Evolutionary conservation across 2,797 vertebrate genomes (phyloP).

Genomic region (Rhabdomys pumilio): DNA sequence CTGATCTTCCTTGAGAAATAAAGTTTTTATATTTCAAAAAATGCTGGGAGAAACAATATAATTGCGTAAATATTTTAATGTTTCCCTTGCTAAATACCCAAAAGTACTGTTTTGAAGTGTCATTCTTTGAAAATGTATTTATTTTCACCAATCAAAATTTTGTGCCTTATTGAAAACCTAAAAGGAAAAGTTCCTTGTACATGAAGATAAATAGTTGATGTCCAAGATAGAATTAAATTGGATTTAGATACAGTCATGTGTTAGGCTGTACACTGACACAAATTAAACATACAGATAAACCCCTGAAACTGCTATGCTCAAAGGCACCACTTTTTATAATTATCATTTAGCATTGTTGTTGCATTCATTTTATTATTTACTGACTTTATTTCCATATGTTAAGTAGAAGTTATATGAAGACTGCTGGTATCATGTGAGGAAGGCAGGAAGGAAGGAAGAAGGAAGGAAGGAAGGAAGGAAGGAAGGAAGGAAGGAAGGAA

Average conservation of each 20-base stretch:
- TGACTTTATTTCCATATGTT: background rate
- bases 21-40: background rate
- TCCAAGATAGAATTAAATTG: background rate
- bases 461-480: background rate
- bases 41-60: background rate
- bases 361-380: background rate
- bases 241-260: background rate
- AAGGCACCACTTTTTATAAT: background rate
- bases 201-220: background rate
- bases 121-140: background rate
- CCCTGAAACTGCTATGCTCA: fast-evolving
- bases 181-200: background rate
- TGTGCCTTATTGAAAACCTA: background rate
- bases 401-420: background rate
- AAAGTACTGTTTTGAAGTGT: background rate
- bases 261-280: background rate
- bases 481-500: too few relatives aligned
- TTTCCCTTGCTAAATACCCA: background rate
- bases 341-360: background rate
- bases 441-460: background rate
- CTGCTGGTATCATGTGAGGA: background rate
- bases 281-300: background rate
- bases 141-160: background rate
- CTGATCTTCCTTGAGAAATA: background rate
- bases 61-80: background rate